phyloP scores from a whole-genome alignment of 2,113 vertebrate genomes.

The Pitta sordida region DNA sequence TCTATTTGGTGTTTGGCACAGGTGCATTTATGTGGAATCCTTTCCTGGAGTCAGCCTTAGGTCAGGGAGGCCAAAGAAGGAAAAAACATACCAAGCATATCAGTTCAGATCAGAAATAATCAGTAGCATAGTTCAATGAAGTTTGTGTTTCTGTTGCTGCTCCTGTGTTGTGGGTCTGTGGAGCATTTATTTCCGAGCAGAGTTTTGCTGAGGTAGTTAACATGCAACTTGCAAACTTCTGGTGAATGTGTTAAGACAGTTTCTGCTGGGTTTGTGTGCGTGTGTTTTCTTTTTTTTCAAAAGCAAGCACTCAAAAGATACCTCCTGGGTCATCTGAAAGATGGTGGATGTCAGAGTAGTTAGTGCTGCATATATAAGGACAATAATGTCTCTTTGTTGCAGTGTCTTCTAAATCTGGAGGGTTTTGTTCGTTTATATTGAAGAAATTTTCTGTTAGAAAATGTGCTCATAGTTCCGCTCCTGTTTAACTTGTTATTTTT shows the following conservation, averaged over 20 bases:
- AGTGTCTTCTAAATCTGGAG: neutral
- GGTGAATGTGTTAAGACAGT: neutral
- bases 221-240: neutral
- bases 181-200: neutral
- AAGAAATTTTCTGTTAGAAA: neutral
- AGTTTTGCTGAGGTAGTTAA: neutral
- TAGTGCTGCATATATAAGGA: neutral
- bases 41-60: neutral
- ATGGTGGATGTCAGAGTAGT: neutral
- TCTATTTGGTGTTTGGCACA: neutral
- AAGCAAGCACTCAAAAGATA: neutral
- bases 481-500: neutral
- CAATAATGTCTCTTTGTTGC: neutral
- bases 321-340: neutral
- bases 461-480: neutral
- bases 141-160: neutral
- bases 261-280: neutral
- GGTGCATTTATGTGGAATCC: neutral
- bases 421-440: neutral
- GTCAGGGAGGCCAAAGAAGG: neutral
- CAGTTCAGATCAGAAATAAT: neutral
- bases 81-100: neutral
- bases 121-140: neutral
- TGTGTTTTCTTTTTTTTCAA: neutral
- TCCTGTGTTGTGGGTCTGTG: neutral